These are phyloP conservation scores for Drosophila miranda DNA, from an alignment of 1,140 invertebrate genomes.

Conservation along the genomic window DNA sequence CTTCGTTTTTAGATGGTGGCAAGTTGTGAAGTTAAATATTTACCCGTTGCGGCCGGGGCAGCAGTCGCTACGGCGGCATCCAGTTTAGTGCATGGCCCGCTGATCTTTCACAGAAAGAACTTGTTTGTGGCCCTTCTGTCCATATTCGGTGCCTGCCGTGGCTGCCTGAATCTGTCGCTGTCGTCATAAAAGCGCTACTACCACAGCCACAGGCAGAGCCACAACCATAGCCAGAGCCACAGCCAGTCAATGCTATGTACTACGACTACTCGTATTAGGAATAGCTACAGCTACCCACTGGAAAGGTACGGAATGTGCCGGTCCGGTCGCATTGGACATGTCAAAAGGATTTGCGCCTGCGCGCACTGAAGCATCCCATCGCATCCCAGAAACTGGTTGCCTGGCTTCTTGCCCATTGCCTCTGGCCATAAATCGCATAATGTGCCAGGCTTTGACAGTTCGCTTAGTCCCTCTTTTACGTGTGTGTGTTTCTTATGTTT, in stretches of 20 bases:
- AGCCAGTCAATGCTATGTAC: constrained; percentile 28
- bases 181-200: constrained; percentile 47
- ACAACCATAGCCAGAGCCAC: constrained; percentile 22
- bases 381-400: constrained; percentile 50
- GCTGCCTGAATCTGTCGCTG: constrained; percentile 46
- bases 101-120: constrained; percentile 44
- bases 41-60: constrained; percentile 45
- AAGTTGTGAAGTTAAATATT: constrained; percentile 78
- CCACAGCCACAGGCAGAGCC: constrained; percentile 8
- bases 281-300: constrained; percentile 17
- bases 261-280: constrained; percentile 31
- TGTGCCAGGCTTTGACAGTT: constrained; percentile 64
- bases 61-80: constrained; percentile 11
- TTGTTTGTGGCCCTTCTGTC: constrained; percentile 61
- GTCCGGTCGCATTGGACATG: constrained; percentile 42
- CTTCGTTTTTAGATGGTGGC: constrained; percentile 52
- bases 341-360: constrained; percentile 62
- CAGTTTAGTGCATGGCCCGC: constrained; percentile 27
- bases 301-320: constrained; percentile 2
- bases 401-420: constrained; percentile 21
- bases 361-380: constrained; percentile 13
- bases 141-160: constrained; percentile 54
- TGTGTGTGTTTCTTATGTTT: constrained; percentile 15
- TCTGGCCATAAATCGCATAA: constrained; percentile 54
- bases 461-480: constrained; percentile 28